Evolutionary conservation across 2,888 invertebrate species (phyloP), one percentile per base, ranked within the genome.

Genomic region (Conops quadrifasciatus): DNA sequence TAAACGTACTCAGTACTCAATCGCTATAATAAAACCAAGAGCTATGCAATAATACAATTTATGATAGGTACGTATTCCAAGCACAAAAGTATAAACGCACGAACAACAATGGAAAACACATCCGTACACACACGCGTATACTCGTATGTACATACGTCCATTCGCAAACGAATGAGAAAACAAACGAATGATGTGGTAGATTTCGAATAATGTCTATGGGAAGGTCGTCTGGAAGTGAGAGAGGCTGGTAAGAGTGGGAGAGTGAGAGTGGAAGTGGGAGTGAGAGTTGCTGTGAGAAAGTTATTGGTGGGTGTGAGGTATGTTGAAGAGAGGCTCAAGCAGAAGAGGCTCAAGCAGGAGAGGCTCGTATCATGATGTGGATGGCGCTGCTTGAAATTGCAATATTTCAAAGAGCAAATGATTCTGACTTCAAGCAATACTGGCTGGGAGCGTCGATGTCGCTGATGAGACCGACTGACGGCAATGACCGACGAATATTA

Each of bases 41-140:
- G 58, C 67, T 70, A 73, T 71, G 72, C 65, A 71, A 71, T 73
- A 71, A 70, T 64, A 70, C 66, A 72, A 70, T 70, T 72, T 72
- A 67, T 70, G 67, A 71, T 49, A n/a, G n/a, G n/a, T n/a, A n/a
- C n/a, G n/a, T n/a, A 68, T 67, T 72, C 51, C 62, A n/a, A 19
- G 2, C 11, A 15, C 11, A 24, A 21, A 58, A 21, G 13, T 64
- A 4, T 4, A 36, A 36, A 36, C 4, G 9, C 36, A 4, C 4
- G 5, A 36, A 36, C 36, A 36, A 36, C 36, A 36, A 36, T 9
- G 36, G 4, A 36, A 36, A 36, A 36, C 9, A 9, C 4, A 7
- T 36, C 9, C 36, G 9, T 36, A 36, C 36, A 9, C 9, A 36
- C 9, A 36, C 9, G 9, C 36, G 9, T 9, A 36, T 36, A 36